Conservation (phyloP, 2,113 vertebrate genomes). For the Chlamydotis undulata region DNA sequence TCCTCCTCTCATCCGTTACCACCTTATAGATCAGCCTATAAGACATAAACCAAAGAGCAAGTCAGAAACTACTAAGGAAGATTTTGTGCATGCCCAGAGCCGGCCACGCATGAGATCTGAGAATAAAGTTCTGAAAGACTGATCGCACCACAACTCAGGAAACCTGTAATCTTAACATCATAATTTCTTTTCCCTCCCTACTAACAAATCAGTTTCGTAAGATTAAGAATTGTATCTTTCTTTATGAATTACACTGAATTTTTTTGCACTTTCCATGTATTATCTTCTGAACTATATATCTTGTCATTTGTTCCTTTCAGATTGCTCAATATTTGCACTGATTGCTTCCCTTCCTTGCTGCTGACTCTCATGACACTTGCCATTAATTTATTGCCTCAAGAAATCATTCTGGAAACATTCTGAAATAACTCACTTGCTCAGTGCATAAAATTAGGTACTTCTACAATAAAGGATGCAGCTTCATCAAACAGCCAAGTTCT, state of each 20-base stretch:
- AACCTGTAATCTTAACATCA: background rate
- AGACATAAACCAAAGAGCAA: background rate
- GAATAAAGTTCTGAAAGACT: background rate
- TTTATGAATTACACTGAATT: background rate
- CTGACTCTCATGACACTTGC: slow-evolving; percentile 12
- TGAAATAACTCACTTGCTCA: slow-evolving; percentile 8
- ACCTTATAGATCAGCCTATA: background rate
- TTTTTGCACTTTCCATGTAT: background rate
- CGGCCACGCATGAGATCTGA: background rate
- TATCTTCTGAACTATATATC: background rate
- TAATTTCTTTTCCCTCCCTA: background rate
- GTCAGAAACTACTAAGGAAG: background rate
- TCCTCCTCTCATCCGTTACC: background rate
- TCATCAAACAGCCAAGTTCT: slow-evolving; percentile 10
- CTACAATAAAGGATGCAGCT: background rate
- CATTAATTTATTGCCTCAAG: slow-evolving; percentile 53
- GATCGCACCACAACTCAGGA: background rate
- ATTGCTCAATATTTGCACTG: background rate
- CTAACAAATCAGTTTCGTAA: background rate
- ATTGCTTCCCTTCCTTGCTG: slow-evolving; percentile 1
- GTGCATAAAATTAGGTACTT: slow-evolving; percentile 36
- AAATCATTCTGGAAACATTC: slow-evolving; percentile 35
- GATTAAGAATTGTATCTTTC: background rate
- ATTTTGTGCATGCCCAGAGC: background rate
- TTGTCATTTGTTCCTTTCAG: background rate